These are phyloP conservation scores for Pelmatolapia mariae DNA, from an alignment of 2,113 vertebrate genomes.

Conservation along the genomic window DNA sequence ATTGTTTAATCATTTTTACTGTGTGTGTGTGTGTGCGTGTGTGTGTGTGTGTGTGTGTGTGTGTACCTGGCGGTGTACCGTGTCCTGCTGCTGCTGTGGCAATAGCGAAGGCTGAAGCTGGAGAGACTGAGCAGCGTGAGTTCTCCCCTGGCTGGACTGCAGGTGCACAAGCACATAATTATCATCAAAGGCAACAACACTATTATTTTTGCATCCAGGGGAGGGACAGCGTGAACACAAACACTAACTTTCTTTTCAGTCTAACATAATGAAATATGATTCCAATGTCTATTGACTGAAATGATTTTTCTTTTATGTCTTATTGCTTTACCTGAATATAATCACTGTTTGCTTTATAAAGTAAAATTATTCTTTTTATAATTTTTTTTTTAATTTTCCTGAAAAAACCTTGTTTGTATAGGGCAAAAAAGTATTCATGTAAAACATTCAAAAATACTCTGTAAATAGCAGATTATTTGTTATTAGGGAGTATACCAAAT, in stretches of 20 bases:
- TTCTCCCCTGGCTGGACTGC: slow-evolving; percentile 87
- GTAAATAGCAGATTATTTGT: background rate
- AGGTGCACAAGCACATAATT: slow-evolving; percentile 23
- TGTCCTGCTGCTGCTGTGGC: slow-evolving; percentile 96
- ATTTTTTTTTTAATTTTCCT: background rate
- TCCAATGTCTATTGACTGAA: background rate
- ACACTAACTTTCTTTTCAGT: background rate
- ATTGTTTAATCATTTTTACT: background rate
- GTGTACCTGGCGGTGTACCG: slow-evolving; percentile 85
- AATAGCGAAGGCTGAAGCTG: slow-evolving; percentile 95
- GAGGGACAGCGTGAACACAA: background rate
- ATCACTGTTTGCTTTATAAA: background rate
- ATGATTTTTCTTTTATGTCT: background rate
- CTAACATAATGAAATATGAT: background rate
- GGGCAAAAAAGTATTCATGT: background rate
- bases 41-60: background rate
- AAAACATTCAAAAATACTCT: background rate
- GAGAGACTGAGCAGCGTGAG: slow-evolving; percentile 87
- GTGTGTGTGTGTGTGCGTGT: background rate
- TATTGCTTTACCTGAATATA: background rate
- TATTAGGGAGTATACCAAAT: background rate
- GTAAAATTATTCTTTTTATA: background rate
- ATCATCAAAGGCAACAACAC: background rate
- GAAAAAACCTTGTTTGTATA: background rate
- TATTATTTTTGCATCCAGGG: background rate